Base-by-base conservation (phyloP, 2,797 vertebrate species). In the Sebastes vulpes region DNA sequence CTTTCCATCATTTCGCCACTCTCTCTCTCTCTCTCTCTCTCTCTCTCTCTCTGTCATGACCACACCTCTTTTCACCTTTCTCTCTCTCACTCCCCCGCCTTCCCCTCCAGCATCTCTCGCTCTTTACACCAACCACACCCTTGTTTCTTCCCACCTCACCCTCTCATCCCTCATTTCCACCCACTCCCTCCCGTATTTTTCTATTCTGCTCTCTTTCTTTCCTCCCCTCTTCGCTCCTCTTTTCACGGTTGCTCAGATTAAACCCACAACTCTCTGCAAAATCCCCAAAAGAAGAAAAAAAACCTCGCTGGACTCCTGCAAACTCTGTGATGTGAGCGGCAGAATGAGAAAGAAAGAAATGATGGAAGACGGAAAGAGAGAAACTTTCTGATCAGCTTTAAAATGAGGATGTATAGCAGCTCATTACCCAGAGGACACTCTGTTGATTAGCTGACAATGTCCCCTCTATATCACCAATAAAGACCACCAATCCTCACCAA, bases 1-100 rank as follows among this genome's bases (percentile, higher is more conserved):
- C 79, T 83, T 80, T 88, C 83, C 85, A 85, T 79, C 75, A 63
- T 83, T 73, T 85, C 72, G 35, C 46, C 79, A 54, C 65, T n/a
- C n/a, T n/a, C n/a, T n/a, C n/a, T n/a, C n/a, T n/a, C 68, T n/a
- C 67, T 38, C 70, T 50, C 65, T 26, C 38, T 38, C 77, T 68
- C 67, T 65, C 64, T 71, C 5, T 26, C 42, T 14, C 21, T 64
- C 61, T 9, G 1, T 73, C 42, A 7, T 1, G 16, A 64, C 78
- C 76, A 72, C 79, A 58, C 78, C 21, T 9, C 52, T 54, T 10
- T 23, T n/a, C 56, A n/a, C 75, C 25, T n/a, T 58, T 58, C 58
- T 0, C 6, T 16, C 77, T 76, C 78, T 79, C 82, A 70, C 31
- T 31, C 16, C 61, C 20, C 61, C 86, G 83, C 84, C 87, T 79